A percentile compares a stretch with the other conserved stretches of the same genome.
Evolutionary conservation across 37 sponge, comb jelly and placozoan genomes (phyloP).

Genomic region (Cliona cf. orientalis): DNA sequence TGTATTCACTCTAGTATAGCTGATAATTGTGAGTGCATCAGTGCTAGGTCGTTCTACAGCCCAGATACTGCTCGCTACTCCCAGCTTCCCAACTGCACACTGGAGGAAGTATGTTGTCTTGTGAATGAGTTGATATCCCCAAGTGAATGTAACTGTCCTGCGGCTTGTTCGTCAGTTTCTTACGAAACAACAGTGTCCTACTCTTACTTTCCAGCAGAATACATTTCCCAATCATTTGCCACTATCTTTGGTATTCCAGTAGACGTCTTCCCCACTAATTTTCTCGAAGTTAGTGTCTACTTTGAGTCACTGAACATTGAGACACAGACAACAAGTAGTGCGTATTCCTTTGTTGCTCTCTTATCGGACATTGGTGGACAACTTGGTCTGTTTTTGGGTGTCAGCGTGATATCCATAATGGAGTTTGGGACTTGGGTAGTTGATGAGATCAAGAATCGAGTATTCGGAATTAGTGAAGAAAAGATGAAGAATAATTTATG

Average conservation of each 20-base stretch:
- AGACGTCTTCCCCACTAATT: not conserved
- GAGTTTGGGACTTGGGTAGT: too few relatives aligned
- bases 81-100: not conserved
- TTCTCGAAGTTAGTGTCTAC: not conserved
- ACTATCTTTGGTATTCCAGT: not conserved
- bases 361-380: constrained; percentile 56
- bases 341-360: constrained; percentile 29
- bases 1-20: not conserved
- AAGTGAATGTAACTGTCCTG: not conserved
- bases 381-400: constrained; percentile 51
- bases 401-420: too few relatives aligned
- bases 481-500: too few relatives aligned
- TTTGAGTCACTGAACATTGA: constrained; percentile 5
- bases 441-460: too few relatives aligned
- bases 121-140: not conserved
- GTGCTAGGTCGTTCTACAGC: not conserved
- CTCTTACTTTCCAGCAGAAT: constrained; percentile 11
- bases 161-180: not conserved
- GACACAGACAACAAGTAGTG: not conserved
- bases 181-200: not conserved
- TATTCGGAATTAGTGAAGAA: too few relatives aligned
- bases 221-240: not conserved
- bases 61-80: not conserved
- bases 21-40: not conserved
- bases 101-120: constrained; percentile 5